phyloP scores from a whole-genome alignment of 2,888 invertebrate species.

The Acleris sparsana region DNA sequence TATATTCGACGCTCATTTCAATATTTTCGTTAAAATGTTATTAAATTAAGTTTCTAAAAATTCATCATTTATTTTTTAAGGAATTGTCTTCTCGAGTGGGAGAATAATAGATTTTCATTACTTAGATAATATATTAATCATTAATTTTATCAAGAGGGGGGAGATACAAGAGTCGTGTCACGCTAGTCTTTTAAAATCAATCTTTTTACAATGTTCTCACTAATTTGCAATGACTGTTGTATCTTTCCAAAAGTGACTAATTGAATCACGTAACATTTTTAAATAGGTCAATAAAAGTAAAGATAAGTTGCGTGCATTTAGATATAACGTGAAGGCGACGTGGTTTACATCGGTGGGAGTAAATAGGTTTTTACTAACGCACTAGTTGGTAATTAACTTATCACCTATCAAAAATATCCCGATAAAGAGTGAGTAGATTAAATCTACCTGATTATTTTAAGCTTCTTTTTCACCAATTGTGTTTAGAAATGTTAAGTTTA shows the following conservation, averaged over 20 bases:
- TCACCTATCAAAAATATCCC: slow-evolving; percentile 30
- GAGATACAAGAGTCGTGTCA: slow-evolving; percentile 40
- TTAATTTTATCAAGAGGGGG: slow-evolving; percentile 37
- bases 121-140: slow-evolving; percentile 36
- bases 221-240: slow-evolving; percentile 39
- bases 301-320: slow-evolving; percentile 36
- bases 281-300: slow-evolving; percentile 31
- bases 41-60: slow-evolving; percentile 32
- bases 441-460: slow-evolving; percentile 70
- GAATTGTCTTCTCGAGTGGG: slow-evolving; percentile 30
- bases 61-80: slow-evolving; percentile 27
- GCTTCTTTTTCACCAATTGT: slow-evolving; percentile 44
- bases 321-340: slow-evolving; percentile 23
- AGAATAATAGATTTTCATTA: slow-evolving; percentile 35
- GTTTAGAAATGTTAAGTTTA: slow-evolving; percentile 47
- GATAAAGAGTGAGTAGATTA: slow-evolving; percentile 63
- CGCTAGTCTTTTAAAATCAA: slow-evolving; percentile 34
- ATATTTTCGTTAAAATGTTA: slow-evolving; percentile 24
- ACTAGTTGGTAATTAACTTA: slow-evolving; percentile 36
- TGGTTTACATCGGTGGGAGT: slow-evolving; percentile 27
- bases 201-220: slow-evolving; percentile 26
- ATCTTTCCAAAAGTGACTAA: slow-evolving; percentile 39
- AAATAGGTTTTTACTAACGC: slow-evolving; percentile 31
- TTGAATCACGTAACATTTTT: slow-evolving; percentile 35
- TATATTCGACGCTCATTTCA: slow-evolving; percentile 30